A percentile compares a stretch with the other conserved stretches of the same genome.
phyloP scores from a whole-genome alignment of 2,797 vertebrate species.

The Gallirallus australis region DNA sequence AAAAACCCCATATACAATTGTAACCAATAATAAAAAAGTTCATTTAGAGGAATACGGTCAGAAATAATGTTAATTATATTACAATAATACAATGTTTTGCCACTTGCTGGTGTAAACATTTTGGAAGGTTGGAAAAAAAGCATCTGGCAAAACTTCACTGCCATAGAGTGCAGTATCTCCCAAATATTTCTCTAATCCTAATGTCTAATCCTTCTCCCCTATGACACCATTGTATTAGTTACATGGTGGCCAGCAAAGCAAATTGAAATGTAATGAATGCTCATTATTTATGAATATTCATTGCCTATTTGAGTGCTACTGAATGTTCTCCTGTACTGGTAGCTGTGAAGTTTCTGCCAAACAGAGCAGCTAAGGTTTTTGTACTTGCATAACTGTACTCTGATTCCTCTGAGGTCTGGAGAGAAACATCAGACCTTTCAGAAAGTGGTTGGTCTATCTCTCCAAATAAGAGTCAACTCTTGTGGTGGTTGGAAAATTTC shows the following conservation, averaged over 20 bases:
- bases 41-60: not conserved
- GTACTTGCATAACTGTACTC: not conserved
- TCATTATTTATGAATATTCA: slow-evolving; percentile 29
- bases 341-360: not conserved
- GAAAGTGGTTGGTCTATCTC: not conserved
- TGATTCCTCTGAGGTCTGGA: not conserved
- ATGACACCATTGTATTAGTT: not conserved
- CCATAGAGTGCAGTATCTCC: not conserved
- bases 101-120: not conserved
- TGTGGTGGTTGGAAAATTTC: not conserved
- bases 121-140: not conserved
- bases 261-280: slow-evolving; percentile 40
- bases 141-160: not conserved
- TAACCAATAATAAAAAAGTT: not conserved
- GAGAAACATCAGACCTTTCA: slow-evolving; percentile 29
- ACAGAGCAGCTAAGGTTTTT: not conserved
- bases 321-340: not conserved
- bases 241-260: slow-evolving; percentile 25
- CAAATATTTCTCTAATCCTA: not conserved
- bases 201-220: not conserved
- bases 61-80: not conserved
- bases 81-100: not conserved
- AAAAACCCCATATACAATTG: not conserved
- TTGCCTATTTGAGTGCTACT: not conserved
- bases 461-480: not conserved